Conservation (phyloP, 64 coral and sea anemone genomes). For the Exaiptasia diaphana region DNA sequence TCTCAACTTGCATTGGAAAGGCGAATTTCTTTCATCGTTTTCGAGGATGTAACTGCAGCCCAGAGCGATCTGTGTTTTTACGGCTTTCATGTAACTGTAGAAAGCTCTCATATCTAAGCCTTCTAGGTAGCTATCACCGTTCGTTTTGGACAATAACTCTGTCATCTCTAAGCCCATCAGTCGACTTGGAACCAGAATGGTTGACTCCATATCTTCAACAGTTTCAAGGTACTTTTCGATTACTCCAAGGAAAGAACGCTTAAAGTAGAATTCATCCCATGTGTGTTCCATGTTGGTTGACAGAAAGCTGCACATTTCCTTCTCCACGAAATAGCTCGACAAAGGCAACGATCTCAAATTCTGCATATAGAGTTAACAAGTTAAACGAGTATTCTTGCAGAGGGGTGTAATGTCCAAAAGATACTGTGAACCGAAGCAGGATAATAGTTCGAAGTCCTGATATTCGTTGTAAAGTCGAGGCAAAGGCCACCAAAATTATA, state of each 20-base stretch:
- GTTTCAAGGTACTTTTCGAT: slow-evolving; percentile 11
- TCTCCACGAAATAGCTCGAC: background rate
- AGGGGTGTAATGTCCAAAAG: too few relatives aligned
- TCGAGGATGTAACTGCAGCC: background rate
- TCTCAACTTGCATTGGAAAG: slow-evolving; percentile 1
- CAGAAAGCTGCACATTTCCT: background rate
- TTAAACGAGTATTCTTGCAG: too few relatives aligned
- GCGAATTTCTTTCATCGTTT: slow-evolving; percentile 4
- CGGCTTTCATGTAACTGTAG: background rate
- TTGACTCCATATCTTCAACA: slow-evolving; percentile 3
- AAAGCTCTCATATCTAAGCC: slow-evolving; percentile 2
- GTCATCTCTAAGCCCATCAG: background rate
- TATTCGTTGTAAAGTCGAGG: background rate
- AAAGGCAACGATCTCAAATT: background rate
- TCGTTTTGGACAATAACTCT: background rate
- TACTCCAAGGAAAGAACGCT: background rate
- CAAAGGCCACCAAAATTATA: background rate
- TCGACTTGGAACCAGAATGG: background rate
- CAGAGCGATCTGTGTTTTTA: background rate
- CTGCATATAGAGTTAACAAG: too few relatives aligned
- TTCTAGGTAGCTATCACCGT: background rate
- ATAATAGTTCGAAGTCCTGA: background rate
- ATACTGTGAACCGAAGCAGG: too few relatives aligned
- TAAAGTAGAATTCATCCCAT: slow-evolving; percentile 27
- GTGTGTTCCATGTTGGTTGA: background rate